A percentile compares a stretch with the other conserved stretches of the same genome.
Evolutionary conservation across 2,113 vertebrate genomes (phyloP).

Genomic region (Callospermophilus lateralis): DNA sequence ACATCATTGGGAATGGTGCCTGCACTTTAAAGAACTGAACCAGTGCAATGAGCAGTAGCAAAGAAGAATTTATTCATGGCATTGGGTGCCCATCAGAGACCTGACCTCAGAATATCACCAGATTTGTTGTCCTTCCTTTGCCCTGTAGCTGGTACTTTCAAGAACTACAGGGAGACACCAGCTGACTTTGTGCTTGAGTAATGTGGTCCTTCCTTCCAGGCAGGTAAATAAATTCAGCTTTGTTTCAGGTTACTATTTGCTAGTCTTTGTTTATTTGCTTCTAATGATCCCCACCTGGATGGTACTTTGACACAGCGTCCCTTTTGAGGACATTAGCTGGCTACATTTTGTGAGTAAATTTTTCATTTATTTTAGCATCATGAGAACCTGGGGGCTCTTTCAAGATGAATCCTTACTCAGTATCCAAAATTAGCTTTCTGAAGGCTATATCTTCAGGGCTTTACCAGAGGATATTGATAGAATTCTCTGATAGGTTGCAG

Average conservation of each 20-base stretch:
- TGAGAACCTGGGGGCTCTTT: neutral
- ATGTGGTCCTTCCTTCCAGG: neutral
- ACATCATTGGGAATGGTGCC: neutral
- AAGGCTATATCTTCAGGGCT: neutral
- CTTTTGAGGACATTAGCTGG: neutral
- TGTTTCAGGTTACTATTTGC: neutral
- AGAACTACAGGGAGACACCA: neutral
- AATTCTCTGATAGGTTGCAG: neutral
- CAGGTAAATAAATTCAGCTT: constrained; percentile 42
- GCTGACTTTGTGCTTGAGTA: neutral
- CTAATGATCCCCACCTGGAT: neutral
- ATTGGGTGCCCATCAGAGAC: neutral
- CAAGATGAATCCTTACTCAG: neutral
- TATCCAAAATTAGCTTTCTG: neutral
- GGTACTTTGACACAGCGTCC: neutral
- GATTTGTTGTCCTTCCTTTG: neutral
- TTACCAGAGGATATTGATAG: neutral
- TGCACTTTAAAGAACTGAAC: neutral
- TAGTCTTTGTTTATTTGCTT: neutral
- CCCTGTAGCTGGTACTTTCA: neutral
- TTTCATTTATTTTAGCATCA: neutral
- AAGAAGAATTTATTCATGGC: neutral
- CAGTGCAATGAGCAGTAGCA: too few species aligned
- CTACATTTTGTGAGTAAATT: neutral
- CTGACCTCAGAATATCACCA: neutral